Evolutionary conservation across 2,797 vertebrate species (phyloP).

Genomic region (Enteromius viviparus): DNA sequence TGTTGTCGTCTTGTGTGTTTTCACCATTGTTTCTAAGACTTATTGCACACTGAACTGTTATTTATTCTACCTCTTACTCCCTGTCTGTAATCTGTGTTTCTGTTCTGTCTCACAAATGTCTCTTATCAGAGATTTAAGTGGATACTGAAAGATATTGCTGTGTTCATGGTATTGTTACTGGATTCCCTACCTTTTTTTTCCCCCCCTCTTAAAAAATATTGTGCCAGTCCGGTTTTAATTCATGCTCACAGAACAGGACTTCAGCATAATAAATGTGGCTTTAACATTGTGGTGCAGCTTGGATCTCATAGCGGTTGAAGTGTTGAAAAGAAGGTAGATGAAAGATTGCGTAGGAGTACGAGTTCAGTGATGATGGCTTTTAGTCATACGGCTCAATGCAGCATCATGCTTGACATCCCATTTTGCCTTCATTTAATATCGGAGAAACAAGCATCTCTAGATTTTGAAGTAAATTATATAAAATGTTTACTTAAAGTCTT

Average conservation of each 20-base stretch:
- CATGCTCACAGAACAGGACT: background rate
- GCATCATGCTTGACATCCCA: conserved; percentile 1
- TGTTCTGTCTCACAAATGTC: background rate
- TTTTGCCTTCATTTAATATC: background rate
- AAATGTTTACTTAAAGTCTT: background rate
- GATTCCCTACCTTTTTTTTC: background rate
- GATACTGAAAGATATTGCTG: background rate
- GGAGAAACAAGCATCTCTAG: background rate
- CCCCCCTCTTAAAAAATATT: background rate
- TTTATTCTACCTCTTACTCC: conserved; percentile 32
- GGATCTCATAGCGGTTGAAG: conserved; percentile 24
- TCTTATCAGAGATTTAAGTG: conserved; percentile 21
- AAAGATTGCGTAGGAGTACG: background rate
- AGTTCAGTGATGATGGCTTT: background rate
- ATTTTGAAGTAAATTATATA: background rate
- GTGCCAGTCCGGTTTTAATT: background rate
- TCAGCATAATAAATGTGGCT: background rate
- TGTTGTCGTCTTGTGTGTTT: background rate
- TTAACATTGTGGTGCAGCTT: conserved; percentile 1
- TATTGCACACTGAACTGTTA: conserved; percentile 20
- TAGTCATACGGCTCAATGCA: background rate
- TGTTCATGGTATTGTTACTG: background rate
- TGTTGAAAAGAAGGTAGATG: conserved; percentile 12
- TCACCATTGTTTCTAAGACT: background rate
- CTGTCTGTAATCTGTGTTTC: background rate